Percentiles rank a stretch among this genome's conserved stretches.
Evolutionary conservation across 2,113 vertebrate genomes (phyloP).

Genomic region (Prunella fulvescens): DNA sequence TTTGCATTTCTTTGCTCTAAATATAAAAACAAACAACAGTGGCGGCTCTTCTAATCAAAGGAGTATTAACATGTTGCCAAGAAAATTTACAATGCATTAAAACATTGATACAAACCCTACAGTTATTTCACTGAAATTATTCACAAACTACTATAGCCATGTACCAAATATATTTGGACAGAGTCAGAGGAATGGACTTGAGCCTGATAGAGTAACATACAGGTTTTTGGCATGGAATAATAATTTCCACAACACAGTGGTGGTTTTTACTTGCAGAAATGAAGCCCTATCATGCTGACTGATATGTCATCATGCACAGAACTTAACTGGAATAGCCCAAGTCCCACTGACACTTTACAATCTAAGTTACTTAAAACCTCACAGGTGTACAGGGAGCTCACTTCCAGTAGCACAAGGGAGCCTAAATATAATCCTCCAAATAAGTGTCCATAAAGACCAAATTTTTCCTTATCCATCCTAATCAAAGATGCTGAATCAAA

Average conservation of each 20-base stretch:
- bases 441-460: neutral
- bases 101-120: neutral
- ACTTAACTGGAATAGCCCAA: neutral
- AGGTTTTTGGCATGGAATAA: neutral
- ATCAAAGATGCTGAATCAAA: neutral
- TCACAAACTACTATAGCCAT: neutral
- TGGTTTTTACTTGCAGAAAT: neutral
- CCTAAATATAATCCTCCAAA: neutral
- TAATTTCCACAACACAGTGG: conserved; percentile 9
- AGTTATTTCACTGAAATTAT: neutral
- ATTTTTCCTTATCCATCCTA: neutral
- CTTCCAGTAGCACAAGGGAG: neutral
- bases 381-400: neutral
- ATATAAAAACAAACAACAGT: neutral
- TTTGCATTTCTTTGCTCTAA: conserved; percentile 28
- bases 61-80: neutral
- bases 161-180: neutral
- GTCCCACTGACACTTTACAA: neutral
- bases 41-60: conserved; percentile 8
- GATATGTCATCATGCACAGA: neutral
- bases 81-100: neutral
- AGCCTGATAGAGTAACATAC: neutral
- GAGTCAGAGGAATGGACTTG: neutral
- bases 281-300: neutral
- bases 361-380: neutral